Base-by-base conservation (phyloP, 2,113 vertebrate genomes). In the Ictalurus furcatus region DNA sequence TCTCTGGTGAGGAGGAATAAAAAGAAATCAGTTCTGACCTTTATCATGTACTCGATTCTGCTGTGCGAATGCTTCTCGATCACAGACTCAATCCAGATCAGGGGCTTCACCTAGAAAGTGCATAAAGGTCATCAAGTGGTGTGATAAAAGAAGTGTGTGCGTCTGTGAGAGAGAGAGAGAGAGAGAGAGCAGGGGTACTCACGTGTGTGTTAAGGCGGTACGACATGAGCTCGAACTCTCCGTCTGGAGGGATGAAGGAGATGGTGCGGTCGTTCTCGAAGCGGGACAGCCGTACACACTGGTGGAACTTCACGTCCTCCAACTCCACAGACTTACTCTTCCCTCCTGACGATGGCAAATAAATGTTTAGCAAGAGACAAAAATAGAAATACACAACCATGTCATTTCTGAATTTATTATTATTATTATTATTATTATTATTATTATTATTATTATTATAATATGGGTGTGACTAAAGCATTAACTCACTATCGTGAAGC, bases 11-110 rank as follows among this genome's bases (percentile, higher is more conserved):
- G 44, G 17, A 28, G 23, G 13, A 19, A 28, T 0, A 19, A 13
- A 37, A 85, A 69, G 13, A 44, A 12, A 56, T 56, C 69, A 9
- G 30, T 65, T 71, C 93, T 40, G 44, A 98, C 98, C 97, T 99
- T 99, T 90, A 99, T 98, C 98, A 99, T 99, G 95, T 98, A 99
- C 94, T 99, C 98, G 0, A 99, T 99, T 73, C 98, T 97, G 94
- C 98, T 99, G 95, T 99, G 98, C 71, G 98, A 99, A 92, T 99
- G 98, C 91, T 99, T 99, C 92, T 99, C 98, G 14, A 99, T 99
- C 88, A 99, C 98, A 0, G 98, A 99, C 92, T 99, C 98, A 4
- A 99, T 99, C 98, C 98, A 99, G 93, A 99, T 99, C 91, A 99
- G 91, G 0, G 98, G 98, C 92, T 99, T 99, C 58, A 99, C 98